Conservation (phyloP, 2,888 invertebrate genomes). For the Pemphredon lugubris region DNA sequence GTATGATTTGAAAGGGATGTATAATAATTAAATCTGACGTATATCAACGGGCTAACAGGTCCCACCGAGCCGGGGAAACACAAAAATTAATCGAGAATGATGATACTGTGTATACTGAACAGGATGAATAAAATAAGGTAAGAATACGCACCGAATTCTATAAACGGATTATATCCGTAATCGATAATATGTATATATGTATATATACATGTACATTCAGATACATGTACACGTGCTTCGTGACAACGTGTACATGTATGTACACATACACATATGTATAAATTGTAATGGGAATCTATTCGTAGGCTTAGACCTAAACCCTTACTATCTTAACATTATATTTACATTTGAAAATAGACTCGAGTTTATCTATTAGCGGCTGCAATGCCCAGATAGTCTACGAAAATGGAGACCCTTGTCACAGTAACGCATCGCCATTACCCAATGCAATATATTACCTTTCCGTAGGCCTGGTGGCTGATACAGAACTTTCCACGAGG, state of each 20-base stretch:
- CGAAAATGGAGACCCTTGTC: constrained; percentile 36
- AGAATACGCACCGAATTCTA: constrained; percentile 65
- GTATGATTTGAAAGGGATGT: constrained; percentile 32
- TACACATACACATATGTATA: constrained; percentile 66
- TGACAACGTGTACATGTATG: constrained; percentile 18
- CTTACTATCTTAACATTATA: constrained; percentile 71
- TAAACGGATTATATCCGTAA: constrained; percentile 51
- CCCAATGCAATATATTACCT: constrained; percentile 73
- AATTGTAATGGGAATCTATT: constrained; percentile 75
- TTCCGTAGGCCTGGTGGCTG: constrained; percentile 75
- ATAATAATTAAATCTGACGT: constrained; percentile 24
- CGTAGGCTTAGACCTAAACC: constrained; percentile 70
- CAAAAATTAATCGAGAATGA: constrained; percentile 12
- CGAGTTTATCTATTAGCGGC: constrained; percentile 53
- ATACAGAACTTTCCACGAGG: constrained; percentile 78
- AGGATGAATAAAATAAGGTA: constrained; percentile 46
- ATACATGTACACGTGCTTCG: constrained; percentile 61
- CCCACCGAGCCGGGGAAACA: neutral
- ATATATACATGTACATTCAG: constrained; percentile 58
- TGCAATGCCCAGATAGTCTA: constrained; percentile 52
- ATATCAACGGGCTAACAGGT: constrained; percentile 21
- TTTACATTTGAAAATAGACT: constrained; percentile 74
- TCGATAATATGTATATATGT: constrained; percentile 53
- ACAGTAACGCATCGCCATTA: constrained; percentile 34
- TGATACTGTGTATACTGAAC: constrained; percentile 29